phyloP scores from a whole-genome alignment of 2,113 vertebrate species.

The Falcunculus frontatus region DNA sequence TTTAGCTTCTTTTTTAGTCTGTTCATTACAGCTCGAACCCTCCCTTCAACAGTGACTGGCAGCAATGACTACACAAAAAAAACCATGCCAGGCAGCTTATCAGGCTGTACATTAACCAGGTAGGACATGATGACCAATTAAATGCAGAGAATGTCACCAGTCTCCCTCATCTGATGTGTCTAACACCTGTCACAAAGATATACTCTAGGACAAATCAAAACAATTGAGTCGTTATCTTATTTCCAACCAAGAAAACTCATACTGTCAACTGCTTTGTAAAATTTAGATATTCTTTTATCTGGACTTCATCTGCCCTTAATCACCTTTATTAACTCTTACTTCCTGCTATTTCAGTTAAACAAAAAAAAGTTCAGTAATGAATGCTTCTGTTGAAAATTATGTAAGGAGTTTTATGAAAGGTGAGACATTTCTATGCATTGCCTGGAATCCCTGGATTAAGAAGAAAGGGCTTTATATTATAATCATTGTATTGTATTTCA shows the following conservation, averaged over 20 bases:
- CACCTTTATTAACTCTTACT: background rate
- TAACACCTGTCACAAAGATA: background rate
- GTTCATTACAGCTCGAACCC: background rate
- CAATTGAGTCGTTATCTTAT: background rate
- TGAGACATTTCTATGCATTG: background rate
- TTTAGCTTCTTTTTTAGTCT: background rate
- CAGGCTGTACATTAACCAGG: background rate
- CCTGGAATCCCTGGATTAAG: background rate
- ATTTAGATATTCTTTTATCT: background rate
- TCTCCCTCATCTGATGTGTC: background rate
- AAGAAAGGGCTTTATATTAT: background rate
- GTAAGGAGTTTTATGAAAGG: background rate
- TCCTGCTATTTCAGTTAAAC: background rate
- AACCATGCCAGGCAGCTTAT: background rate
- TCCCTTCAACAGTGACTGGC: background rate
- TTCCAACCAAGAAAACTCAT: background rate
- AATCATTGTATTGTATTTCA: background rate
- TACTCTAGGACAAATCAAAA: background rate
- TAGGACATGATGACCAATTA: background rate
- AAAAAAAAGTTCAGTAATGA: background rate
- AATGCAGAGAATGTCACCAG: background rate
- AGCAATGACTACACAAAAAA: background rate
- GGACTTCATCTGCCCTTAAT: background rate
- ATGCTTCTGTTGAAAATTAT: background rate
- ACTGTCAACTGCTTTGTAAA: background rate